phyloP scores from a whole-genome alignment of 2,113 vertebrate species.

The Syrmaticus mikado region DNA sequence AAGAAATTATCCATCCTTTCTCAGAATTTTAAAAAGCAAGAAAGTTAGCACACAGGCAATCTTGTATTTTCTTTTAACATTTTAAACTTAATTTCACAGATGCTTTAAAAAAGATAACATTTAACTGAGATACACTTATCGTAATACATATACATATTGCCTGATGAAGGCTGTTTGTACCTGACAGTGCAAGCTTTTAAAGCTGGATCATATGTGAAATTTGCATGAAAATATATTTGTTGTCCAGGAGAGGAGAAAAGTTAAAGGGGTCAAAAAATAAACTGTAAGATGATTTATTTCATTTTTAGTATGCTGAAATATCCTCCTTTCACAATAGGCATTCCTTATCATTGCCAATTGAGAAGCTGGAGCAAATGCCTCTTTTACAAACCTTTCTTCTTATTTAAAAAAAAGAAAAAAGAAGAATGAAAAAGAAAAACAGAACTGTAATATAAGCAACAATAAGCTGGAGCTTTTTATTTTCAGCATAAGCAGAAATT shows the following conservation, averaged over 20 bases:
- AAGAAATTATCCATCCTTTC: neutral
- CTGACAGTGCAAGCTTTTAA: neutral
- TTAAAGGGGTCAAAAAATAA: neutral
- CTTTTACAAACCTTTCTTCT: neutral
- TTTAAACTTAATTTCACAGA: neutral
- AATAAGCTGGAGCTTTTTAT: neutral
- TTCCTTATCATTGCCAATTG: neutral
- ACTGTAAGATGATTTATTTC: neutral
- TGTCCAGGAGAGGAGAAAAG: neutral
- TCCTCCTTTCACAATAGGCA: neutral
- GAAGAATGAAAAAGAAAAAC: neutral
- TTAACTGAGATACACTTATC: neutral
- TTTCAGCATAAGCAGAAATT: neutral
- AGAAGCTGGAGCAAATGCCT: neutral
- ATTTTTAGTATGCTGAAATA: neutral
- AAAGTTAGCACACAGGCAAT: neutral
- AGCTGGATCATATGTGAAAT: neutral
- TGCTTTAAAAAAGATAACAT: neutral
- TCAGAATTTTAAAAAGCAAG: neutral
- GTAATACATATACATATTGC: neutral
- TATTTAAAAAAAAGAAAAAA: neutral
- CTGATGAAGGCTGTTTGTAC: neutral
- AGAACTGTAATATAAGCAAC: neutral
- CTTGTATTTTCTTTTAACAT: neutral
- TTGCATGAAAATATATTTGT: neutral